Evolutionary conservation across 2,797 vertebrate species (phyloP).

Genomic region (Hypotaenidia okinawae): DNA sequence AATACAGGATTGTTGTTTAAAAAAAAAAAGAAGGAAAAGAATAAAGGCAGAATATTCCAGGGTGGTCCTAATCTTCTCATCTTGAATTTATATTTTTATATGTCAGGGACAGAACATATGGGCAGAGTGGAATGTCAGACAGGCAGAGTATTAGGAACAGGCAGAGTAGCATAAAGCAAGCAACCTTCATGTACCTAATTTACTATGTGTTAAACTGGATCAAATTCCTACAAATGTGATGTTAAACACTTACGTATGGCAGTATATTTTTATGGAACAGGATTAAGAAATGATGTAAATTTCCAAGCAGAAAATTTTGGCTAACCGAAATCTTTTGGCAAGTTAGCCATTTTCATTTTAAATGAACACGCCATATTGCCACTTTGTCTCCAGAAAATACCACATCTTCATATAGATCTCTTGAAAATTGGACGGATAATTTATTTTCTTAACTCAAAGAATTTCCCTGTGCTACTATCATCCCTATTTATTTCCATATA

Average conservation of each 20-base stretch:
- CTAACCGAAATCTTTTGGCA: constrained; percentile 43
- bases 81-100: constrained; percentile 36
- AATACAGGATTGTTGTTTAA: neutral
- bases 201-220: constrained; percentile 60
- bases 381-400: neutral
- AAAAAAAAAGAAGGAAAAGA: neutral
- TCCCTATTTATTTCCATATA: neutral
- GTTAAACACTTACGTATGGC: constrained; percentile 60
- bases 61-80: constrained; percentile 47
- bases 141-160: constrained; percentile 26
- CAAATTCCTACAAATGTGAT: constrained; percentile 49
- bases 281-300: constrained; percentile 62
- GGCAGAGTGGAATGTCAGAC: constrained; percentile 47
- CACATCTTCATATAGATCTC: neutral
- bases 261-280: constrained; percentile 43
- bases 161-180: constrained; percentile 19
- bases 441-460: neutral
- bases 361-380: neutral
- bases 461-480: neutral
- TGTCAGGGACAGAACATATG: constrained; percentile 40
- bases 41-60: neutral
- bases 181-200: constrained; percentile 34
- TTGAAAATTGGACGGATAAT: neutral
- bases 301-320: constrained; percentile 45
- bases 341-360: constrained; percentile 21